phyloP scores from a whole-genome alignment of 1,140 invertebrate genomes.

The Mizuhopecten yessoensis region DNA sequence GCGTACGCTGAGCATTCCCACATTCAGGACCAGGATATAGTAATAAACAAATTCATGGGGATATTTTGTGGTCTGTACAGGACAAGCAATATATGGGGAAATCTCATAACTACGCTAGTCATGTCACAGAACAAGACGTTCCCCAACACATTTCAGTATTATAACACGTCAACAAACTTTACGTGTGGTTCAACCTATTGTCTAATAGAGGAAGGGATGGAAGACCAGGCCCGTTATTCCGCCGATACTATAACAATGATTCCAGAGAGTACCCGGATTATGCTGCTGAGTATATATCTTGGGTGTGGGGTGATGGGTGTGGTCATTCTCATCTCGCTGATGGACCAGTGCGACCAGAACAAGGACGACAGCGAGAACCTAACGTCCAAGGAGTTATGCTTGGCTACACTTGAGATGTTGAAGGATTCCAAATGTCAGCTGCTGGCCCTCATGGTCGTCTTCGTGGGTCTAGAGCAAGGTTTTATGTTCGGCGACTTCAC shows the following conservation, averaged over 20 bases:
- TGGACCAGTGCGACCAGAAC: constrained; percentile 71
- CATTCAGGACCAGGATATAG: constrained; percentile 71
- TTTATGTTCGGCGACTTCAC: constrained; percentile 84
- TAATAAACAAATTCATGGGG: constrained; percentile 81
- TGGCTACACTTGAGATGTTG: constrained; percentile 79
- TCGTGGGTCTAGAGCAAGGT: constrained; percentile 83
- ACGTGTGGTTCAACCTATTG: constrained; percentile 58
- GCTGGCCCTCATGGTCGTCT: constrained; percentile 82
- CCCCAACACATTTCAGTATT: constrained; percentile 14
- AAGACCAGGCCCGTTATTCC: neutral
- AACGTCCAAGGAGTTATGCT: constrained; percentile 72
- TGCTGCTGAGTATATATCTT: constrained; percentile 79
- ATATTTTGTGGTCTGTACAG: constrained; percentile 80
- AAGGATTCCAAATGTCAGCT: constrained; percentile 81
- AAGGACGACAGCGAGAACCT: constrained; percentile 59
- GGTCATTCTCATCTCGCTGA: constrained; percentile 73
- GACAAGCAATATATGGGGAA: constrained; percentile 81
- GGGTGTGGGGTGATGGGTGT: constrained; percentile 79
- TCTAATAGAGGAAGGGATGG: constrained; percentile 36
- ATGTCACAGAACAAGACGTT: constrained; percentile 73
- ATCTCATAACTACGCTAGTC: constrained; percentile 79
- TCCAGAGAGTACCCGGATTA: constrained; percentile 71
- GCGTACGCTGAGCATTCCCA: constrained; percentile 76
- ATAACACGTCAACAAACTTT: constrained; percentile 47
- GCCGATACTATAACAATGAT: constrained; percentile 61